Evolutionary conservation across 2,113 vertebrate species (phyloP).

Genomic region (Pseudolaguvia tuberculata): DNA sequence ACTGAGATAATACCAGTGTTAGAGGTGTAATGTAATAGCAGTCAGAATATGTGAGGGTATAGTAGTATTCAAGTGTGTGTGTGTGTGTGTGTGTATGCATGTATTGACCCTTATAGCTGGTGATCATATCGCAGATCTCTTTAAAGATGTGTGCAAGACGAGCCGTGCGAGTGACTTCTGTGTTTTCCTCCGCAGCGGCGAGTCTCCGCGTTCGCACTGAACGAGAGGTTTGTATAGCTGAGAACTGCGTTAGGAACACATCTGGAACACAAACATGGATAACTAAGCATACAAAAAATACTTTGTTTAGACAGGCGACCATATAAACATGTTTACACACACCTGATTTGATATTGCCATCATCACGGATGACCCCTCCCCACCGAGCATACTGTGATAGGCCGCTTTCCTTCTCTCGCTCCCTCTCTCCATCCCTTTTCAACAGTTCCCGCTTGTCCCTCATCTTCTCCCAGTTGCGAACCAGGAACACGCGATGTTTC

Average conservation of each 20-base stretch:
- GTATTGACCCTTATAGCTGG: constrained; percentile 85
- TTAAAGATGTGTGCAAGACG: constrained; percentile 98
- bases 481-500: constrained; percentile 90
- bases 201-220: constrained; percentile 90
- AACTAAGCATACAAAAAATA: neutral
- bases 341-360: constrained; percentile 98
- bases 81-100: neutral
- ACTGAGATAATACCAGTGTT: constrained; percentile 22
- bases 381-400: constrained; percentile 84
- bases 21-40: constrained; percentile 17
- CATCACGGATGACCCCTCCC: constrained; percentile 89
- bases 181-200: constrained; percentile 91
- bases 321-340: constrained; percentile 37
- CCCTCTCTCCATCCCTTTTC: constrained; percentile 76
- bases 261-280: constrained; percentile 64
- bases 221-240: constrained; percentile 90
- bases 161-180: constrained; percentile 91
- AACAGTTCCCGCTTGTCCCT: constrained; percentile 89
- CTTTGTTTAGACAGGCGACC: neutral
- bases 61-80: neutral
- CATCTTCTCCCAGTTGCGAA: constrained; percentile 97
- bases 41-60: neutral
- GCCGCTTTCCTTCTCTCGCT: constrained; percentile 64
- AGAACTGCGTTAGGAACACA: constrained; percentile 98
- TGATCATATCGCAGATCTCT: constrained; percentile 97